Conservation (phyloP, 92 coral and sea anemone genomes). For the Bergia sp. region DNA sequence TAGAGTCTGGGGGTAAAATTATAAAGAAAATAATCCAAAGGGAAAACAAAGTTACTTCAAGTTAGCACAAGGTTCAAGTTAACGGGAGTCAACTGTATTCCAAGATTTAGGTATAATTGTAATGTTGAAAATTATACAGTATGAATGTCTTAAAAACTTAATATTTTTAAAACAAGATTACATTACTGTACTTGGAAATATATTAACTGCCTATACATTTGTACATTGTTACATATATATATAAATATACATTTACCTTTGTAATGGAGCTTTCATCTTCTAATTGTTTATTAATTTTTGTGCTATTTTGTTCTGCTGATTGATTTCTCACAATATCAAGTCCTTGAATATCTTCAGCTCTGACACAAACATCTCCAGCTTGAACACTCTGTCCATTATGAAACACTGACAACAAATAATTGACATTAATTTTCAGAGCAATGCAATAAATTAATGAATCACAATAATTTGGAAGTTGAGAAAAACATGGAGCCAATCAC, state of each 20-base stretch:
- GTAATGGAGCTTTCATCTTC: conserved; percentile 15
- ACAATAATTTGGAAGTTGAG: background rate
- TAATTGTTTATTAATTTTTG: background rate
- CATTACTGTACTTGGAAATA: too few species aligned
- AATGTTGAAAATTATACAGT: too few species aligned
- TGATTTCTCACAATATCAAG: conserved; percentile 37
- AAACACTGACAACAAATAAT: background rate
- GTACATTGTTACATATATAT: background rate
- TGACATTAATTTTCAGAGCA: background rate
- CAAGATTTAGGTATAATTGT: too few species aligned
- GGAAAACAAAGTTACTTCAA: too few species aligned
- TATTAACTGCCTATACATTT: background rate
- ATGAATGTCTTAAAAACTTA: too few species aligned
- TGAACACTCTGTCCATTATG: conserved; percentile 42
- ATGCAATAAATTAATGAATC: too few species aligned
- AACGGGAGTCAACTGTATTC: too few species aligned
- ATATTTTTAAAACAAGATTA: too few species aligned
- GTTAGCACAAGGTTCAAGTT: too few species aligned
- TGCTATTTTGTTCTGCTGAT: background rate
- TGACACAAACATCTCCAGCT: conserved; percentile 16
- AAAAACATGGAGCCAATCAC: too few species aligned
- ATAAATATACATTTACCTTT: background rate
- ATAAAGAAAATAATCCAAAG: too few species aligned
- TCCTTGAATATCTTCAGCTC: conserved; percentile 29
- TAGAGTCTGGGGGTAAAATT: too few species aligned